A percentile compares a stretch with the other conserved stretches of the same genome.
phyloP scores from a whole-genome alignment of 2,888 invertebrate species.

The Serripes groenlandicus region DNA sequence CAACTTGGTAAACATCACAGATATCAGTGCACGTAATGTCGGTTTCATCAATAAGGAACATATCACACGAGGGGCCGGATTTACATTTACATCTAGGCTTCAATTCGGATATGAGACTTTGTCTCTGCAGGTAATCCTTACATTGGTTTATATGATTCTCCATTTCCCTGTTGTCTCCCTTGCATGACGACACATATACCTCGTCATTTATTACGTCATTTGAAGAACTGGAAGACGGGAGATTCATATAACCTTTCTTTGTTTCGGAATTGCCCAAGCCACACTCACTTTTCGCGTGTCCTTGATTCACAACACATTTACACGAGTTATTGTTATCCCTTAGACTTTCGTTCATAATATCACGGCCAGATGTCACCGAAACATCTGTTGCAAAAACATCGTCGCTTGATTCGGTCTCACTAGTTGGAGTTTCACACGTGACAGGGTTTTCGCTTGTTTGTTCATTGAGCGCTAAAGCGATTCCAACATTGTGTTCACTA shows the following conservation, averaged over 20 bases:
- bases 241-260: neutral
- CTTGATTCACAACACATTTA: neutral
- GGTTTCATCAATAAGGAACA: neutral
- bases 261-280: no score
- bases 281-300: neutral
- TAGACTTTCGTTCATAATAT: neutral
- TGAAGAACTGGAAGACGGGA: neutral
- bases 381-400: conserved; percentile 26
- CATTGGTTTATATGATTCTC: neutral
- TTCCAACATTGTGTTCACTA: no score
- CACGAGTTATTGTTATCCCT: conserved; percentile 6
- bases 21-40: neutral
- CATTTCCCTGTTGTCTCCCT: neutral
- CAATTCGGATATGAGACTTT: neutral
- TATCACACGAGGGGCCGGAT: conserved; percentile 1
- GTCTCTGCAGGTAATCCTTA: neutral
- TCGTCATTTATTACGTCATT: no score
- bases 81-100: neutral
- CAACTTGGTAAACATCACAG: no score
- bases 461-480: neutral
- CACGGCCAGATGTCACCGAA: neutral
- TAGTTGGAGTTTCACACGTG: neutral
- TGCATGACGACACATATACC: no score
- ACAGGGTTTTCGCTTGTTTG: neutral
- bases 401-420: conserved; percentile 25